phyloP scores from a whole-genome alignment of 2,797 vertebrate species.

The Champsocephalus esox region DNA sequence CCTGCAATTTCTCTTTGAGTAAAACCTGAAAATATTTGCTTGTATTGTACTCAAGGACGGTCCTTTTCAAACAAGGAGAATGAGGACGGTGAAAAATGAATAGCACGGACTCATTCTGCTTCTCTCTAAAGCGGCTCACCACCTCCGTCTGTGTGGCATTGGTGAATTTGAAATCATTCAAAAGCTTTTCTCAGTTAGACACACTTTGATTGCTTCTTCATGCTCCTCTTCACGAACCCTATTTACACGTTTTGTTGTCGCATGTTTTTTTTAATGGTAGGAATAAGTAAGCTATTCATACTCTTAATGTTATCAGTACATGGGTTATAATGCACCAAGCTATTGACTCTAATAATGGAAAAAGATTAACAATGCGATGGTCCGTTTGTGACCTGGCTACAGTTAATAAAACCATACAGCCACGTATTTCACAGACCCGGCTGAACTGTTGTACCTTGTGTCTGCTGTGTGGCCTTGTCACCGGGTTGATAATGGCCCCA shows the following conservation, averaged over 20 bases:
- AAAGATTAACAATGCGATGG: constrained; percentile 35
- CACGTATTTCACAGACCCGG: constrained; percentile 2
- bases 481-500: constrained; percentile 31
- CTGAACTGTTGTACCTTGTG: constrained; percentile 34
- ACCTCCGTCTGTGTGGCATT: not conserved
- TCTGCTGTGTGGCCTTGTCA: constrained; percentile 32
- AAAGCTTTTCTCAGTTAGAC: not conserved
- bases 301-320: constrained; percentile 33
- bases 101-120: not conserved
- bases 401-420: not conserved
- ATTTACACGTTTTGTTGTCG: constrained; percentile 5
- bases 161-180: not conserved
- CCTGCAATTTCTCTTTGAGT: constrained; percentile 5
- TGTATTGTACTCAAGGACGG: not conserved
- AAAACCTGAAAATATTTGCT: constrained; percentile 10
- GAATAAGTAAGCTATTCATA: constrained; percentile 59
- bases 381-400: constrained; percentile 19
- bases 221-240: not conserved
- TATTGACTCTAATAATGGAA: constrained; percentile 21
- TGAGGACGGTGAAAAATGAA: not conserved
- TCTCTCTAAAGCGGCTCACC: constrained; percentile 13
- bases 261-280: constrained; percentile 46
- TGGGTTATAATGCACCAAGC: constrained; percentile 36
- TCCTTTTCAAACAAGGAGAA: not conserved
- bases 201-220: not conserved